A percentile compares a stretch with the other conserved stretches of the same genome.
Conservation (phyloP, 1,140 invertebrate genomes). For the Mercenaria mercenaria region DNA sequence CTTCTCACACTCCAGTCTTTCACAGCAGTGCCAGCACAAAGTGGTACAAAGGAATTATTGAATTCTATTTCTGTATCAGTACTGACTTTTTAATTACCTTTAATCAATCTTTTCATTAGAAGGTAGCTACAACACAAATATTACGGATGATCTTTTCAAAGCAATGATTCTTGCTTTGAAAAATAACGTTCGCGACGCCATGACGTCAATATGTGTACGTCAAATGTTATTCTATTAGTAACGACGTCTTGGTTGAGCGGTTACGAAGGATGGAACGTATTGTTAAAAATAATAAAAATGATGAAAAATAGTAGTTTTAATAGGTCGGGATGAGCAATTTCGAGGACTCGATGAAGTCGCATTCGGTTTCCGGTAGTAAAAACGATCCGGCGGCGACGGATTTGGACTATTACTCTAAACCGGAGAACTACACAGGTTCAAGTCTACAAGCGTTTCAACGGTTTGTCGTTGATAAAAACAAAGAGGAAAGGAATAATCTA, state of each 20-base stretch:
- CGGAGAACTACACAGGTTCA: constrained; percentile 82
- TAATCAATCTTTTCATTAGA: not conserved
- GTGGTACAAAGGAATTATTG: too few relatives aligned
- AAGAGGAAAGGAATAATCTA: constrained; percentile 68
- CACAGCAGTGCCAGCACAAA: too few relatives aligned
- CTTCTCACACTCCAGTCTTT: too few relatives aligned
- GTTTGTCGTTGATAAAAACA: constrained; percentile 72
- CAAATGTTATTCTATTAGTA: not conserved
- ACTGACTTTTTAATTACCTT: not conserved
- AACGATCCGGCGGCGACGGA: constrained; percentile 76
- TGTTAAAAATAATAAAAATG: too few relatives aligned
- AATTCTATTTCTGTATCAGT: not conserved
- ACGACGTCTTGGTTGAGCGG: not conserved
- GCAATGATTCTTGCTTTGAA: not conserved
- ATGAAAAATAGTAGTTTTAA: too few relatives aligned
- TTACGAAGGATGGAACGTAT: not conserved
- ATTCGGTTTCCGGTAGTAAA: constrained; percentile 8
- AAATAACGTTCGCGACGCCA: not conserved
- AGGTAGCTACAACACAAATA: too few relatives aligned
- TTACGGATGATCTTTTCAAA: too few relatives aligned
- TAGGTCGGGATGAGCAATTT: not conserved
- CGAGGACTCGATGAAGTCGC: not conserved
- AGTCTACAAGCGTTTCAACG: constrained; percentile 74
- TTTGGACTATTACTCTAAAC: constrained; percentile 79
- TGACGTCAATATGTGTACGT: not conserved